Conservation (phyloP, 1,140 invertebrate genomes). For the Ylistrum balloti region DNA sequence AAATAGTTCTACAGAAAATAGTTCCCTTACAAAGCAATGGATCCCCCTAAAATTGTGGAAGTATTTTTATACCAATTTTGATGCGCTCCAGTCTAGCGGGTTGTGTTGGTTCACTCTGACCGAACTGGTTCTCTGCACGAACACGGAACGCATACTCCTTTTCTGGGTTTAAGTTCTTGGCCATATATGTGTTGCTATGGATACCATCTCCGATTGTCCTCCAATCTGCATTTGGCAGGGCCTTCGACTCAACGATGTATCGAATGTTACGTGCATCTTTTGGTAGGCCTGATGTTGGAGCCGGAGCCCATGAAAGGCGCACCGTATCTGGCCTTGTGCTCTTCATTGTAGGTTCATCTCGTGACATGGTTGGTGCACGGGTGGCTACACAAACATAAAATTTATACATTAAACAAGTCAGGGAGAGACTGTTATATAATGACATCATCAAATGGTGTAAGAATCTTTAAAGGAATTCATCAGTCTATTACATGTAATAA, state of each 20-base stretch:
- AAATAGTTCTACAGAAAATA: no score
- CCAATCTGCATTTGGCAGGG: conserved; percentile 79
- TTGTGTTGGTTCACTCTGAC: conserved; percentile 75
- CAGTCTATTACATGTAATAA: no score
- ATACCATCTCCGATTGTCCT: conserved; percentile 72
- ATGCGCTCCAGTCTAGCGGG: conserved; percentile 65
- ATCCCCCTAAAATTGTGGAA: no score
- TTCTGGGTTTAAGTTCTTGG: conserved; percentile 70
- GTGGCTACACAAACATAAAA: not conserved
- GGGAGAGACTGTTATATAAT: no score
- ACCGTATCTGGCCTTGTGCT: conserved; percentile 70
- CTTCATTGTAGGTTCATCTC: conserved; percentile 73
- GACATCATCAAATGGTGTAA: no score
- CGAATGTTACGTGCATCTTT: conserved; percentile 70
- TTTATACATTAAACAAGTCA: no score
- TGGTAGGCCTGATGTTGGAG: conserved; percentile 69
- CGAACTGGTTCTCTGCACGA: conserved; percentile 74
- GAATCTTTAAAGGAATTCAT: no score
- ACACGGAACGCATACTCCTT: conserved; percentile 78
- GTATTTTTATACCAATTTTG: conserved; percentile 54
- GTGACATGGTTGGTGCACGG: conserved; percentile 70
- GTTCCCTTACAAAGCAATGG: no score
- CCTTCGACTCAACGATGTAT: conserved; percentile 75
- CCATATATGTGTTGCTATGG: conserved; percentile 68
- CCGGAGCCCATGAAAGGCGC: conserved; percentile 76